These are phyloP conservation scores for Habrosyne pyritoides DNA, from an alignment of 2,888 invertebrate genomes.

Conservation along the genomic window DNA sequence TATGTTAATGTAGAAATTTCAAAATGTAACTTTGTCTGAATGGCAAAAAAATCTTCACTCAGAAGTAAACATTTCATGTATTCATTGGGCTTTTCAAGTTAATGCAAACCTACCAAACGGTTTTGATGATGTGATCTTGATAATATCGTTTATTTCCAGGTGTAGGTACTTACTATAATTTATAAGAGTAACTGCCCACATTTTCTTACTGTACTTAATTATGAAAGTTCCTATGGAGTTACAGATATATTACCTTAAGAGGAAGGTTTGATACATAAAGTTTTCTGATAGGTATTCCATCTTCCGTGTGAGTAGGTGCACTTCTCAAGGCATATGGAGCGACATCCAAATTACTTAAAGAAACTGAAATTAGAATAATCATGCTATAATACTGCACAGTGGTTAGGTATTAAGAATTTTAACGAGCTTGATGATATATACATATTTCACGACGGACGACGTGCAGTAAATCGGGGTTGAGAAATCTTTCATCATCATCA, in stretches of 20 bases:
- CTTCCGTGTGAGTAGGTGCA: constrained; percentile 79
- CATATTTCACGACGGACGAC: constrained; percentile 66
- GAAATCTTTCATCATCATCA: constrained; percentile 59
- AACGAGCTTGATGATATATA: constrained; percentile 41
- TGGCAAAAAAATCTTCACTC: too few species aligned
- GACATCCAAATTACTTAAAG: constrained; percentile 53
- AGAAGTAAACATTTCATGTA: too few species aligned
- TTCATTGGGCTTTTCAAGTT: too few species aligned
- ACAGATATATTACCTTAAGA: constrained; percentile 66
- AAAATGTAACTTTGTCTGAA: too few species aligned
- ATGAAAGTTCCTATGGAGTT: constrained; percentile 6
- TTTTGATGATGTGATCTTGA: too few species aligned
- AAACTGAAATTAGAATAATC: constrained; percentile 49
- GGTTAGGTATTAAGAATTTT: neutral
- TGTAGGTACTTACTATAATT: neutral
- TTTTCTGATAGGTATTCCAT: constrained; percentile 84
- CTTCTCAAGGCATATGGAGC: constrained; percentile 53
- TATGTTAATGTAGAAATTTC: too few species aligned
- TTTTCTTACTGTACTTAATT: neutral
- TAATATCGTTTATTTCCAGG: too few species aligned
- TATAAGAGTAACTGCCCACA: neutral
- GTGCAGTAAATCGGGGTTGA: constrained; percentile 65
- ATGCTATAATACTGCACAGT: neutral
- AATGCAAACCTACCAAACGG: too few species aligned
- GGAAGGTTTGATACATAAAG: constrained; percentile 83